Percentiles rank a stretch among this genome's conserved stretches.
Conservation (phyloP, 2,888 invertebrate species). For the Zootermopsis nevadensis region DNA sequence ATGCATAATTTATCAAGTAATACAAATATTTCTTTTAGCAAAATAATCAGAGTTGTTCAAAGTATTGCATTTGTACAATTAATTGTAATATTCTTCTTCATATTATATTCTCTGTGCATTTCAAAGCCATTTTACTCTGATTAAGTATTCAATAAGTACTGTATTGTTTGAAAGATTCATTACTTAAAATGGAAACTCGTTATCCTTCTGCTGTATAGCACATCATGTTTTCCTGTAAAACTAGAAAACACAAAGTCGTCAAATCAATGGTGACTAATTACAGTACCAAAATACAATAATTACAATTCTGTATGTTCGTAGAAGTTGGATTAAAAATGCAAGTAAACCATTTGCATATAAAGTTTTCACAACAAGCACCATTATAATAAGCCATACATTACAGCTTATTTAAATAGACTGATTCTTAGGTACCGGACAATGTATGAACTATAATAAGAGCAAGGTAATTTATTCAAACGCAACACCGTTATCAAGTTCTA, state of each 20-base stretch:
- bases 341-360: conserved; percentile 27
- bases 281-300: conserved; percentile 29
- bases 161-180: background rate
- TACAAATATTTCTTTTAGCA: background rate
- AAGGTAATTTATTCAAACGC: background rate
- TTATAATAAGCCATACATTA: background rate
- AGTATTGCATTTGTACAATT: conserved; percentile 2
- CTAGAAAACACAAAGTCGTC: background rate
- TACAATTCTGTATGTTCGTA: conserved; percentile 7
- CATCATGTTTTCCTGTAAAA: background rate
- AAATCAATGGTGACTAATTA: background rate
- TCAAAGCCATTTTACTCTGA: background rate
- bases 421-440: background rate
- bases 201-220: background rate
- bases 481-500: too few species aligned
- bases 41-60: background rate
- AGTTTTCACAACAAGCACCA: conserved; percentile 42
- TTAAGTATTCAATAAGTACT: conserved; percentile 26
- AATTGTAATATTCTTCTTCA: conserved; percentile 16
- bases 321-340: conserved; percentile 24
- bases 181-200: background rate
- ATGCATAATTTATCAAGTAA: background rate
- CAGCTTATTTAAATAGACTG: background rate
- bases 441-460: background rate
- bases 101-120: conserved; percentile 4